Base-by-base conservation (phyloP, 2,113 vertebrate genomes). In the Mastomys coucha region DNA sequence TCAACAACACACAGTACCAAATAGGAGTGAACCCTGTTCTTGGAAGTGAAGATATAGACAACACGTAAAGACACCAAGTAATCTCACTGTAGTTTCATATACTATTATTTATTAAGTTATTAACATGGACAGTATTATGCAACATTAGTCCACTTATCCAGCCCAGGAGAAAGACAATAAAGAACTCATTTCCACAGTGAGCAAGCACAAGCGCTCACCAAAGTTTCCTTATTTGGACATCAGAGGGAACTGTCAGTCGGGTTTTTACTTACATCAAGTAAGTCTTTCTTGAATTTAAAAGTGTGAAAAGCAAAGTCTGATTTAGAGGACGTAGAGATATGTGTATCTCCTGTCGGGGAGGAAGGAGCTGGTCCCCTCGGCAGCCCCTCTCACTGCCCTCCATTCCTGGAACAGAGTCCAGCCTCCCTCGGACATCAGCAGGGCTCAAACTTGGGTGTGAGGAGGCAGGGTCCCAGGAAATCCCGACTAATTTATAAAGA, bases 41-140 rank as follows among this genome's bases (percentile, higher is more conserved):
- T 91, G 39, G 73, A 87, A 33, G 20, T 76, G 49, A 84, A 95
- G 96, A 67, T 42, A 93, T 0, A 93, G 39, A 39, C 65, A 94
- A 89, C 91, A 95, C n/a, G 92, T 1, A 94, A 70, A 92, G 12
- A 82, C 93, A 95, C 26, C 92, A 96, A 89, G 89, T 51, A 33
- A 96, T 95, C 56, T 19, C 77, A 95, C 77, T 75, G 60, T 75
- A 91, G 77, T 95, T 96, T 84, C 45, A 96, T 96, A 96, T 95
- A 94, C 82, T 93, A 94, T 97, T 94, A 94, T 90, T 98, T 91
- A 80, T 91, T 91, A 95, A 94, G 86, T 97, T 97, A 96, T 92
- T 96, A 97, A 95, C 92, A 96, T 96, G 92, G 73, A 94, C 86
- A 97, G n/a, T 87, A 80, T 93, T 95, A 92, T 73, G 75, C 88